A percentile compares a stretch with the other conserved stretches of the same genome.
These are phyloP conservation scores for Sylvia atricapilla DNA, from an alignment of 2,113 vertebrate genomes.

Conservation along the genomic window DNA sequence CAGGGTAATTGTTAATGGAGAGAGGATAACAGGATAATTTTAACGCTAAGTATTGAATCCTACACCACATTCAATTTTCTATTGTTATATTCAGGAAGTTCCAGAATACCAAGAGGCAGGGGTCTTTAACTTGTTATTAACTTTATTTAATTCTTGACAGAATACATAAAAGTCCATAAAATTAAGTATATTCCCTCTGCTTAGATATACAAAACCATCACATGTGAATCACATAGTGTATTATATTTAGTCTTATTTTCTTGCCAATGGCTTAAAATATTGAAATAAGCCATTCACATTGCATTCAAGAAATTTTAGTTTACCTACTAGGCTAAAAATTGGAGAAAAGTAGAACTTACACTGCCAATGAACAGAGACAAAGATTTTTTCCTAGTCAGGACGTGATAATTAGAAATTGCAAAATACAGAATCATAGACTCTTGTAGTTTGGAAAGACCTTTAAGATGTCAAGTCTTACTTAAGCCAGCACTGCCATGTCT, in stretches of 20 bases:
- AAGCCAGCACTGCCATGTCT: background rate
- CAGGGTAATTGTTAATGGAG: background rate
- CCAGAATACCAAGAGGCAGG: background rate
- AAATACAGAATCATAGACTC: background rate
- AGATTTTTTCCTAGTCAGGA: background rate
- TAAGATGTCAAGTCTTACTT: background rate
- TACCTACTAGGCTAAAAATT: background rate
- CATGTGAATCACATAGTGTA: background rate
- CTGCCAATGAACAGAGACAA: background rate
- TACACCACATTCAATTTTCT: background rate
- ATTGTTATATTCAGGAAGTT: background rate
- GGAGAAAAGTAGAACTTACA: background rate
- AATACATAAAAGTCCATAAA: background rate
- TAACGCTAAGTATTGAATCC: background rate
- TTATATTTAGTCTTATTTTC: background rate
- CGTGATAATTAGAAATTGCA: background rate
- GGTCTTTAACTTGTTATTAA: slow-evolving; percentile 7
- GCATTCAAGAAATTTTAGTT: background rate
- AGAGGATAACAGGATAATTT: background rate
- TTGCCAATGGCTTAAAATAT: background rate
- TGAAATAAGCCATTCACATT: background rate
- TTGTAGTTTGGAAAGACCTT: background rate
- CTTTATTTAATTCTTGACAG: slow-evolving; percentile 6
- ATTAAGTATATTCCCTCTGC: background rate
- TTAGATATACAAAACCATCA: background rate